A percentile compares a stretch with the other conserved stretches of the same genome.
phyloP scores from a whole-genome alignment of 2,888 invertebrate genomes.

The Hemicrepidius hirtus region DNA sequence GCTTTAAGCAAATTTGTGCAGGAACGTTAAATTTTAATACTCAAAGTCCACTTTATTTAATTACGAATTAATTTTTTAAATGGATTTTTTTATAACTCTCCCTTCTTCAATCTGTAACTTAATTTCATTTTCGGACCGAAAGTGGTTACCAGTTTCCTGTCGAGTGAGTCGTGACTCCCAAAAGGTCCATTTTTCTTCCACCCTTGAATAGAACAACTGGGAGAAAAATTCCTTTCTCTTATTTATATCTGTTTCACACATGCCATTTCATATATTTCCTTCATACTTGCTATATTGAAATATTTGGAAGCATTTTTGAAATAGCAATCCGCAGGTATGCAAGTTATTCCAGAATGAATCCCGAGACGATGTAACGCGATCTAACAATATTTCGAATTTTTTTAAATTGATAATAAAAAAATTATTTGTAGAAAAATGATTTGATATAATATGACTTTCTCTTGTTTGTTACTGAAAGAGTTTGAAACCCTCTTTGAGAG shows the following conservation, averaged over 20 bases:
- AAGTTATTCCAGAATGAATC: not conserved
- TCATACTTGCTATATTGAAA: not conserved
- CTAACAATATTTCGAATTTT: no score
- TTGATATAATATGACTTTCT: no score
- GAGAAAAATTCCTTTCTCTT: constrained; percentile 20
- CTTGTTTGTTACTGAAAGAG: no score
- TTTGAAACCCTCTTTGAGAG: no score
- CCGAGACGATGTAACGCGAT: no score
- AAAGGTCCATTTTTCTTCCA: constrained; percentile 12
- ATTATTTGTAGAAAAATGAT: no score
- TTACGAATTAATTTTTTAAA: constrained; percentile 16
- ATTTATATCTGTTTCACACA: constrained; percentile 27
- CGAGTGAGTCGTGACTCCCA: not conserved
- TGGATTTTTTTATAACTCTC: not conserved
- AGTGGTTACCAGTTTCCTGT: constrained; percentile 9
- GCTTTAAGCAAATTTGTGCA: not conserved
- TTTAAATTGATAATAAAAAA: no score
- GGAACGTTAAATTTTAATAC: constrained; percentile 1
- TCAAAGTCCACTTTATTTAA: constrained; percentile 3
- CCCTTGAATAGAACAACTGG: constrained; percentile 24
- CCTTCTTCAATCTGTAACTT: not conserved
- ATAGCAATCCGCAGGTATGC: not conserved
- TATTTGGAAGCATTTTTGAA: not conserved
- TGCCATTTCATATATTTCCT: not conserved
- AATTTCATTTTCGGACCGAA: constrained; percentile 10